Conservation (phyloP, 2,888 invertebrate species). For the Petrolisthes cinctipes region DNA sequence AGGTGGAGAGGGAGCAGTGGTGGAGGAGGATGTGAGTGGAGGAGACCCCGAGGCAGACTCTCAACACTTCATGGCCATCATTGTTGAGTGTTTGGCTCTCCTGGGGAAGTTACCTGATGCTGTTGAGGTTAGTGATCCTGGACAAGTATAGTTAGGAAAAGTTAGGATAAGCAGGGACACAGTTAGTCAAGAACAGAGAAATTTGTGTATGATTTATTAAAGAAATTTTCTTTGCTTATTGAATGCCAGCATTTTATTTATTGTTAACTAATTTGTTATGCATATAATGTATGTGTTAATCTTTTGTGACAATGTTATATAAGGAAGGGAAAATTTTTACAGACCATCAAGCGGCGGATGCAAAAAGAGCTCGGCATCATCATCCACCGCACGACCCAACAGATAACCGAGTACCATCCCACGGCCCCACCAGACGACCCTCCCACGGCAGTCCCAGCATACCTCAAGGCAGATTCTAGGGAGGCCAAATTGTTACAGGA, state of each 20-base stretch:
- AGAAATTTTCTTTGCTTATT: not conserved
- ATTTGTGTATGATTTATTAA: not conserved
- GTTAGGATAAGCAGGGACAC: constrained; percentile 3
- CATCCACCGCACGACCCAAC: constrained; percentile 83
- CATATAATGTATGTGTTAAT: no score
- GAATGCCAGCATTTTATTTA: no score
- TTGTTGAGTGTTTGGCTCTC: constrained; percentile 87
- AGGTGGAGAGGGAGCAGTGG: constrained; percentile 13
- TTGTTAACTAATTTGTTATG: no score
- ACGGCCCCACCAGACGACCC: constrained; percentile 46
- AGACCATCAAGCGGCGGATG: constrained; percentile 86
- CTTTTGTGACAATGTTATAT: no score
- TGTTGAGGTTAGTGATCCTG: constrained; percentile 76
- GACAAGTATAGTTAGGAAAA: constrained; percentile 9
- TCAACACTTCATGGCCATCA: constrained; percentile 79
- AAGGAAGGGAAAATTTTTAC: constrained; percentile 57
- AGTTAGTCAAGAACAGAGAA: not conserved
- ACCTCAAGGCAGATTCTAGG: constrained; percentile 54
- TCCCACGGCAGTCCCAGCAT: constrained; percentile 25
- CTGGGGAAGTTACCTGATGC: constrained; percentile 87
- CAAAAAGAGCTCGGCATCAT: constrained; percentile 85
- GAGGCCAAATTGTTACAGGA: constrained; percentile 62
- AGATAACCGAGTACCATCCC: constrained; percentile 76
- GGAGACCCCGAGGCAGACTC: constrained; percentile 68
- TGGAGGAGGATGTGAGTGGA: constrained; percentile 54